phyloP scores from a whole-genome alignment of 1,140 invertebrate species.

The Pseudomyrmex concolor region DNA sequence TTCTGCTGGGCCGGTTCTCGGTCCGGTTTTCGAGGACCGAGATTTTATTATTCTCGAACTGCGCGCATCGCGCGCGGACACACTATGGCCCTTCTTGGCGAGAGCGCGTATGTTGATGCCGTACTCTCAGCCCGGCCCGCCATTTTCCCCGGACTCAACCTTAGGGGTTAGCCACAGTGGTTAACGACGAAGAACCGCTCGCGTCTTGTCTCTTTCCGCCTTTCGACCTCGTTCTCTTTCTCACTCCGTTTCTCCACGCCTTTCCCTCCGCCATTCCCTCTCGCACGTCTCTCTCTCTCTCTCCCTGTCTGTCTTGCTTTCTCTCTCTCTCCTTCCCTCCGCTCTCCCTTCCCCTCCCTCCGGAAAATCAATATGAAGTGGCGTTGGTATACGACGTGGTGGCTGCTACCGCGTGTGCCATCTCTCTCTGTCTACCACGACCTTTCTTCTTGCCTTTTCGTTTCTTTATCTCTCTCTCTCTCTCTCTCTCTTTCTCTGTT shows the following conservation, averaged over 20 bases:
- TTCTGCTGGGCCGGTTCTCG: neutral
- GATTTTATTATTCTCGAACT: conserved; percentile 7
- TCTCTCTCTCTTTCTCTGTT: neutral
- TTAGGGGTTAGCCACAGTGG: conserved; percentile 63
- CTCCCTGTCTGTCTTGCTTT: too few species aligned
- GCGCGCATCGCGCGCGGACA: neutral
- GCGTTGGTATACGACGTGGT: conserved; percentile 74
- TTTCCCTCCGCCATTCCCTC: conserved; percentile 35
- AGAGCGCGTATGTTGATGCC: conserved; percentile 50
- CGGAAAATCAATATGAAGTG: conserved; percentile 83
- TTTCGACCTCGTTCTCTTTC: conserved; percentile 2
- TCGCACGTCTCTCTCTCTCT: conserved; percentile 14
- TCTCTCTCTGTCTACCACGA: conserved; percentile 42
- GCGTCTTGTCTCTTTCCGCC: conserved; percentile 12
- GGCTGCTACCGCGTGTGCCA: conserved; percentile 77
- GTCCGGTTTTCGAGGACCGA: neutral
- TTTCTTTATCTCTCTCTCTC: neutral
- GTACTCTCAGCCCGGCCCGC: conserved; percentile 38
- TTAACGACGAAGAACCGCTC: conserved; percentile 63
- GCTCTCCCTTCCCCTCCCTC: conserved; percentile 59
- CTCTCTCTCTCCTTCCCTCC: conserved; percentile 40
- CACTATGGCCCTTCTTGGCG: neutral
- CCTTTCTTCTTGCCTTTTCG: conserved; percentile 31
- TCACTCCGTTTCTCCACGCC: conserved; percentile 30
- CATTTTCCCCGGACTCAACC: conserved; percentile 68